Base-by-base conservation (phyloP, 2,113 vertebrate genomes). In the Pelmatolapia mariae region DNA sequence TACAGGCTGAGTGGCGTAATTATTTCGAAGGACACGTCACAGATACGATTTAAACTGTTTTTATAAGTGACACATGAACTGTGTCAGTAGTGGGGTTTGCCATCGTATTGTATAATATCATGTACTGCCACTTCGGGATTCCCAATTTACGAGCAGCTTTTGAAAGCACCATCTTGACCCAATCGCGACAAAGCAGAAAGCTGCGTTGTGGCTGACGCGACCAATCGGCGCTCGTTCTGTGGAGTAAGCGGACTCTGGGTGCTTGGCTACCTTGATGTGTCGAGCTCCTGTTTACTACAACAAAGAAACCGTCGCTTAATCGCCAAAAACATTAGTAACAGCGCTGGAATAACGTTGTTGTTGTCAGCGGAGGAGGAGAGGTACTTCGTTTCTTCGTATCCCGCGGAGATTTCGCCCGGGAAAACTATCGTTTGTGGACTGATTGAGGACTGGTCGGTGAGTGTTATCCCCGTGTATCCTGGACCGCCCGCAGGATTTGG, bases 221-320 rank as follows among this genome's bases (percentile, higher is more conserved):
- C 93, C 93, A 95, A 95, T 96, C 92, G 89, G 86, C 57, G 86
- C 3, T 73, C 40, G 80, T 1, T 53, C 13, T 84, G 80, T 54
- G 33, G 87, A 90, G 93, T 92, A 86, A 93, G 91, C 15, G 89
- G 86, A 92, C 57, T 82, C 85, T 86, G 82, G 66, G 66, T 73
- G 47, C 31, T n/a, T 33, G 73, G 50, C 71, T 63, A 73, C 50
- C 71, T 83, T 86, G 38, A 82, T 82, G 80, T 85, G 9, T 79
- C 53, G 80, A 91, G 71, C 87, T 73, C 78, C 73, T 81, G 84
- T 87, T 83, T 82, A 86, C 52, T 5, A 90, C 87, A 94, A 96
- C 95, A 96, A 96, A 96, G 95, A 92, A 89, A 53, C 43, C 73
- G 61, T 68, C 50, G 50, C 80, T 81, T 18, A 56, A 19, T 16